Conservation (phyloP, 2,797 vertebrate species). For the Myotis myotis region DNA sequence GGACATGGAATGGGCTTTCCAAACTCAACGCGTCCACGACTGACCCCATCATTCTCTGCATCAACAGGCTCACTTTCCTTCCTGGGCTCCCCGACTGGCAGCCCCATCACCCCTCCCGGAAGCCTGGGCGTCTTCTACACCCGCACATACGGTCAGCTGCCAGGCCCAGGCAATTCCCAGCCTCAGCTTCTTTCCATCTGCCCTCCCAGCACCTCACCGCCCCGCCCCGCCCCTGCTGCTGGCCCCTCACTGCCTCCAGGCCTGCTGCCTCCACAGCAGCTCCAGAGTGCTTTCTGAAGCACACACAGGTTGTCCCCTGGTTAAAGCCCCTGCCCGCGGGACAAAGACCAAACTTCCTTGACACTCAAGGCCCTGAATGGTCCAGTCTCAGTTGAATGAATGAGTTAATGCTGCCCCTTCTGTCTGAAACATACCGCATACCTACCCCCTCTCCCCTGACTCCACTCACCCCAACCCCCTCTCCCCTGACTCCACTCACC, state of each 20-base stretch:
- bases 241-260: background rate
- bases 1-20: background rate
- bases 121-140: background rate
- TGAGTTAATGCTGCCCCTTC: background rate
- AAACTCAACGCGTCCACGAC: background rate
- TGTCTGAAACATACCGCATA: background rate
- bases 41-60: background rate
- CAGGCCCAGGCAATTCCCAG: background rate
- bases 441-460: too few relatives aligned
- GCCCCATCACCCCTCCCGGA: accelerated
- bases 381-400: background rate
- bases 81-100: background rate
- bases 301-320: background rate
- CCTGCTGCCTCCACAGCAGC: too few relatives aligned
- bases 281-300: background rate
- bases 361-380: background rate
- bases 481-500: too few relatives aligned
- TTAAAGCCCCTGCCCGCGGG: background rate
- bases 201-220: accelerated
- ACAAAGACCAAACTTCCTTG: background rate
- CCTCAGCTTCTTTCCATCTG: background rate
- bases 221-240: background rate
- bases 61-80: background rate
- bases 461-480: too few relatives aligned
- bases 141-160: accelerated